Evolutionary conservation across 2,888 invertebrate species (phyloP).

Genomic region (Ophion ellenae): DNA sequence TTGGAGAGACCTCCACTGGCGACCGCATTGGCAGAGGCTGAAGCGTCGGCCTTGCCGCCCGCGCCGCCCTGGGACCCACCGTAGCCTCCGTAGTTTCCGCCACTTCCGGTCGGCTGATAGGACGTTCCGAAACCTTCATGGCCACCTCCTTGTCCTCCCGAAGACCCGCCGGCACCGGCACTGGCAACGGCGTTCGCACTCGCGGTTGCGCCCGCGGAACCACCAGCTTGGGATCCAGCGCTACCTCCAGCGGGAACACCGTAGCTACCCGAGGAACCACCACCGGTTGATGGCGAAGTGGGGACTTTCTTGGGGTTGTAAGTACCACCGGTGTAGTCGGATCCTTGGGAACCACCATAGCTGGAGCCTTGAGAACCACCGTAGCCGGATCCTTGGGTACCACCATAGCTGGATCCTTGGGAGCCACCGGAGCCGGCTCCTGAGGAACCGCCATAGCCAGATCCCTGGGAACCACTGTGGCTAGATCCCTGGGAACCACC

Average conservation of each 20-base stretch:
- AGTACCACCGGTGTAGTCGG: slow-evolving; percentile 19
- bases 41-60: slow-evolving; percentile 62
- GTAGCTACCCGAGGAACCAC: slow-evolving; percentile 44
- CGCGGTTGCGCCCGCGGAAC: slow-evolving; percentile 53
- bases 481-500: slow-evolving; percentile 16
- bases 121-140: slow-evolving; percentile 44
- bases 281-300: slow-evolving; percentile 18
- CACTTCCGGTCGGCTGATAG: slow-evolving; percentile 17
- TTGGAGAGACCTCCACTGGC: slow-evolving; percentile 64
- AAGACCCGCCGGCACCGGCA: slow-evolving; percentile 21
- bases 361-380: slow-evolving; percentile 37
- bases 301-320: slow-evolving; percentile 46
- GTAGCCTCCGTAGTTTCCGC: slow-evolving; percentile 25
- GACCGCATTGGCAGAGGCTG: slow-evolving; percentile 65
- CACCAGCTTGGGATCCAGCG: slow-evolving; percentile 29
- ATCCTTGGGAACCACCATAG: slow-evolving; percentile 32
- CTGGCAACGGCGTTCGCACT: slow-evolving; percentile 61
- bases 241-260: slow-evolving; percentile 21
- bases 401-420: slow-evolving; percentile 26
- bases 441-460: slow-evolving; percentile 20
- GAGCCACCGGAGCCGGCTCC: slow-evolving; percentile 39
- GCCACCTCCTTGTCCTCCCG: slow-evolving; percentile 24
- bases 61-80: slow-evolving; percentile 46
- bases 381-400: slow-evolving; percentile 23
- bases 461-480: slow-evolving; percentile 35